Percentiles rank a stretch among this genome's conserved stretches.
Evolutionary conservation across 2,888 invertebrate species (phyloP).

Genomic region (Epirrita christyi): DNA sequence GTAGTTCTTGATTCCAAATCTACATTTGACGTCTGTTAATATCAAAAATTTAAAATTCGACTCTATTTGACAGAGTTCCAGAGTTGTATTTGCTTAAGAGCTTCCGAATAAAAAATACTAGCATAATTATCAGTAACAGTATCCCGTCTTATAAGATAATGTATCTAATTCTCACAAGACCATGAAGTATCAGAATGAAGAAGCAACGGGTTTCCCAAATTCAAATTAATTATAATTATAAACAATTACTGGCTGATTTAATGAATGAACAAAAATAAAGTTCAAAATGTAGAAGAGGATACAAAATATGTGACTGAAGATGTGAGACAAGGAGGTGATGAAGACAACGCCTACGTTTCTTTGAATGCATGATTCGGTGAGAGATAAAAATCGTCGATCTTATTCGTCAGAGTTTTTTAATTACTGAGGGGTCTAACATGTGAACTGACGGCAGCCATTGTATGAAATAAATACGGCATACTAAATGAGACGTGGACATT

Average conservation of each 20-base stretch:
- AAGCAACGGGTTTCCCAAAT: conserved; percentile 64
- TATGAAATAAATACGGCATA: conserved; percentile 75
- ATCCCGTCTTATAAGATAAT: conserved; percentile 57
- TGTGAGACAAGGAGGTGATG: conserved; percentile 64
- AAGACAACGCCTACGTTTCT: conserved; percentile 79
- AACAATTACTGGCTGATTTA: conserved; percentile 78
- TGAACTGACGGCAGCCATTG: conserved; percentile 79
- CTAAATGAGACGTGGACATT: conserved; percentile 59
- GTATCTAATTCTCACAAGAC: conserved; percentile 73
- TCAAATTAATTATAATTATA: conserved; percentile 81
- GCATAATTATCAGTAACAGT: conserved; percentile 28
- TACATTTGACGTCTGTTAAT: conserved; percentile 12
- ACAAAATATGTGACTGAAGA: conserved; percentile 40
- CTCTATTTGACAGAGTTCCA: conserved; percentile 4
- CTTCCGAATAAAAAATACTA: conserved; percentile 13
- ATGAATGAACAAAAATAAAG: conserved; percentile 68
- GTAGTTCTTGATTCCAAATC: conserved; percentile 69
- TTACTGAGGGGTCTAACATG: conserved; percentile 80
- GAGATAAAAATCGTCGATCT: conserved; percentile 83
- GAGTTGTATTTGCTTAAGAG: conserved; percentile 12
- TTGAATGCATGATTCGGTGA: conserved; percentile 78
- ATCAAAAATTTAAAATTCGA: conserved; percentile 1
- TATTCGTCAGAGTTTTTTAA: conserved; percentile 83
- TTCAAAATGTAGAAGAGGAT: conserved; percentile 62
- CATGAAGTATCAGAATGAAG: conserved; percentile 65